These are phyloP conservation scores for Xanthia togata DNA, from an alignment of 2,888 invertebrate genomes.

Conservation along the genomic window DNA sequence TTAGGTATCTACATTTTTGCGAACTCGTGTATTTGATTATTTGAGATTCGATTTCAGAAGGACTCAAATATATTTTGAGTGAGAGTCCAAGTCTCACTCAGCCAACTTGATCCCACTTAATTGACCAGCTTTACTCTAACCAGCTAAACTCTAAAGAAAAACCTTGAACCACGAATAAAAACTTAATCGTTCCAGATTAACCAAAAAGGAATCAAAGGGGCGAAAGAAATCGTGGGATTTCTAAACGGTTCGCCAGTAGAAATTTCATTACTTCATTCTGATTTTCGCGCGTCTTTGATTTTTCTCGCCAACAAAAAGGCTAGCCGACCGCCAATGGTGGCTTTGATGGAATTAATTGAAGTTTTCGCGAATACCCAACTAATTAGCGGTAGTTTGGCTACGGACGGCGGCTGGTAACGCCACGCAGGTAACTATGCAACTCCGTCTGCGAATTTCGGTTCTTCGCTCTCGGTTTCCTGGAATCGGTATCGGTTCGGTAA, in stretches of 20 bases:
- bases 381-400: constrained; percentile 79
- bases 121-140: constrained; percentile 16
- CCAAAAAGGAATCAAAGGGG: constrained; percentile 61
- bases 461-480: constrained; percentile 60
- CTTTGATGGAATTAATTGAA: constrained; percentile 85
- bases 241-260: constrained; percentile 73
- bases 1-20: background rate
- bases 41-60: background rate
- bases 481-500: constrained; percentile 11
- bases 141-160: constrained; percentile 30
- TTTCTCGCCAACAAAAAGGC: constrained; percentile 75
- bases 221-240: constrained; percentile 71
- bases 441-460: constrained; percentile 62
- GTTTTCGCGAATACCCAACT: constrained; percentile 84
- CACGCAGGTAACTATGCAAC: constrained; percentile 67
- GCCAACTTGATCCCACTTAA: constrained; percentile 2
- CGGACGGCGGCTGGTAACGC: constrained; percentile 61
- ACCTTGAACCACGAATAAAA: constrained; percentile 46
- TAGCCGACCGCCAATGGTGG: constrained; percentile 70
- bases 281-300: constrained; percentile 79
- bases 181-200: constrained; percentile 60
- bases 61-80: background rate
- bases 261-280: constrained; percentile 80
- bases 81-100: background rate
- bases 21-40: background rate